Base-by-base conservation (phyloP, 2,113 vertebrate species). In the Alces alces region DNA sequence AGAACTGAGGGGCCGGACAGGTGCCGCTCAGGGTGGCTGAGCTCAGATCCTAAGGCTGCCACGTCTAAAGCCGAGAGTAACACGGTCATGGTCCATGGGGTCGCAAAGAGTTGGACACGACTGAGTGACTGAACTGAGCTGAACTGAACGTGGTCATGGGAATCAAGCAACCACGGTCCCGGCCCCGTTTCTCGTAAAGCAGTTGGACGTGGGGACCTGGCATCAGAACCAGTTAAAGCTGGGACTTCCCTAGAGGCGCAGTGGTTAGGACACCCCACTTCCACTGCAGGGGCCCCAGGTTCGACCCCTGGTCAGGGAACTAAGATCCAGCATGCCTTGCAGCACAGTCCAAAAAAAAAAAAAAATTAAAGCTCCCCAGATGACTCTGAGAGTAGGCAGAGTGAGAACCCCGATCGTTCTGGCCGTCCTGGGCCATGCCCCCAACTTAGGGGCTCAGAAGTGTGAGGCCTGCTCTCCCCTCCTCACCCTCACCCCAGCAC, bases 121-220 rank as follows among this genome's bases (percentile, higher is more conserved):
- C n/a, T 70, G n/a, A 70, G 66, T 5, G 5, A 70, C 66, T 70
- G 66, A 39, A 36, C 64, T 21, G 64, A n/a, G 17, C 7, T 10
- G n/a, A 70, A 6, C 19, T 11, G 33, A 66, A 4, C 61, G 4
- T 1, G 66, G 19, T 23, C 66, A 23, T 6, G 28, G 17, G 58
- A 25, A 3, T 16, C 1, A 13, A 6, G 58, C 1, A 0, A 13
- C 14, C 58, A 6, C 0, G 19, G 7, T n/a, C 30, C 33, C 43
- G n/a, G 58, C 19, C 6, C 85, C 2, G 30, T 27, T 15, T 14
- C 58, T 6, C 3, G 1, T n/a, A 25, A n/a, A n/a, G 23, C 33
- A 45, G 85, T 15, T 60, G 11, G 2, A 25, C 12, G 58, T 61
- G 19, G 85, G 19, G 84, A n/a, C 28, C 58, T 0, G 28, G 58